phyloP scores from a whole-genome alignment of 2,113 vertebrate species.

The Malurus cyaneus region DNA sequence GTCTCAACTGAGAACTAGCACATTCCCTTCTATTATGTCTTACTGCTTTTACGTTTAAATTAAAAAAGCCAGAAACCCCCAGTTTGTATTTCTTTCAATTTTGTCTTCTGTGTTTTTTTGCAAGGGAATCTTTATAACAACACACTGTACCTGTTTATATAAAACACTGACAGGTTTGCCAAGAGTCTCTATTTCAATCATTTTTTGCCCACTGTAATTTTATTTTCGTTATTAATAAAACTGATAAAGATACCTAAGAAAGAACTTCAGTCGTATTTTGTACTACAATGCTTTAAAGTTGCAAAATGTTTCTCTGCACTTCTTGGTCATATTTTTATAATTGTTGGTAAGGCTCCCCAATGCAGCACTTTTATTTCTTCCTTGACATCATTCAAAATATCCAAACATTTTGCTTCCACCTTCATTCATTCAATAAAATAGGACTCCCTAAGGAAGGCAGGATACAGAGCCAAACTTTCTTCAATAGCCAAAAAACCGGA shows the following conservation, averaged over 20 bases:
- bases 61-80: background rate
- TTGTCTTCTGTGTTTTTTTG: background rate
- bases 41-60: background rate
- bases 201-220: background rate
- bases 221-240: background rate
- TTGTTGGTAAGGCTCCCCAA: background rate
- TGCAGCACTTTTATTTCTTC: background rate
- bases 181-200: background rate
- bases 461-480: background rate
- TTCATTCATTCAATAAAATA: background rate
- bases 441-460: background rate
- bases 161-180: background rate
- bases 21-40: background rate
- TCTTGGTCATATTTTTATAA: background rate
- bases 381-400: background rate
- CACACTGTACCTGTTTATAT: background rate
- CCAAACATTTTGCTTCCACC: background rate
- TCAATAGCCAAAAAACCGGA: background rate
- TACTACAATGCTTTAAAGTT: background rate
- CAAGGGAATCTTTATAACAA: background rate
- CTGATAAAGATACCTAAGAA: background rate
- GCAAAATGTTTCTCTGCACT: background rate
- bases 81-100: background rate
- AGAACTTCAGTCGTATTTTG: background rate
- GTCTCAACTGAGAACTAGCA: background rate